Conservation (phyloP, 2,113 vertebrate genomes). For the Lipophrys pholis region DNA sequence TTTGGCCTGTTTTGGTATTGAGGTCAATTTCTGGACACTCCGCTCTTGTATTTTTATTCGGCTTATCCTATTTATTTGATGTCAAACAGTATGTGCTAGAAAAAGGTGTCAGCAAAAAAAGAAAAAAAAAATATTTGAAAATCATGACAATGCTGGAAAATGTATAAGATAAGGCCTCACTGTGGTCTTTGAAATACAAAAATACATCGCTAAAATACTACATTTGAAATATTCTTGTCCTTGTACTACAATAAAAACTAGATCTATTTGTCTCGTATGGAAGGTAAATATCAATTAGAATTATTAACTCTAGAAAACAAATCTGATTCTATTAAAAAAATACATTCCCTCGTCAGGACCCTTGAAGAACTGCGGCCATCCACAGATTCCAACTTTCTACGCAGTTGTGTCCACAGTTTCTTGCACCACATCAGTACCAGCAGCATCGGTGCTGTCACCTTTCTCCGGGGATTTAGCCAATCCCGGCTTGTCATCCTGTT, state of each 20-base stretch:
- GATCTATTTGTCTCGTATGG: conserved; percentile 53
- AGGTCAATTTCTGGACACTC: conserved; percentile 47
- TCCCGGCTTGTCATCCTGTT: conserved; percentile 65
- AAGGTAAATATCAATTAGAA: conserved; percentile 67
- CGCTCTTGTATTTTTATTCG: conserved; percentile 21
- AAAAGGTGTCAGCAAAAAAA: conserved; percentile 28
- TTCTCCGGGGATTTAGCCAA: conserved; percentile 65
- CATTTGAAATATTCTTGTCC: conserved; percentile 61
- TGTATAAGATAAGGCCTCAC: conserved; percentile 73
- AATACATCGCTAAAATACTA: conserved; percentile 73
- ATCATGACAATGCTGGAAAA: conserved; percentile 58
- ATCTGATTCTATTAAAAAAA: conserved; percentile 70
- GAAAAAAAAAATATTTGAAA: conserved; percentile 22
- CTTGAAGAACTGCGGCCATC: conserved; percentile 55
- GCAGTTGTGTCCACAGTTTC: conserved; percentile 58
- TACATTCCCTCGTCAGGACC: conserved; percentile 78
- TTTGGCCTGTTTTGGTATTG: conserved; percentile 78
- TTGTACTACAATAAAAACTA: conserved; percentile 62
- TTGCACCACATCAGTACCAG: conserved; percentile 37
- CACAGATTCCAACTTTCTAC: conserved; percentile 59
- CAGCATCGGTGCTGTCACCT: conserved; percentile 55
- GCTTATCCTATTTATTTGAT: conserved; percentile 25
- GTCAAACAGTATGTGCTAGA: conserved; percentile 33
- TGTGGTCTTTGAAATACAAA: conserved; percentile 77
- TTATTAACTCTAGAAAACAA: conserved; percentile 55